Evolutionary conservation across 2,113 vertebrate genomes (phyloP), one percentile per base, ranked within the genome.

Genomic region (Malurus alboscapulatus): DNA sequence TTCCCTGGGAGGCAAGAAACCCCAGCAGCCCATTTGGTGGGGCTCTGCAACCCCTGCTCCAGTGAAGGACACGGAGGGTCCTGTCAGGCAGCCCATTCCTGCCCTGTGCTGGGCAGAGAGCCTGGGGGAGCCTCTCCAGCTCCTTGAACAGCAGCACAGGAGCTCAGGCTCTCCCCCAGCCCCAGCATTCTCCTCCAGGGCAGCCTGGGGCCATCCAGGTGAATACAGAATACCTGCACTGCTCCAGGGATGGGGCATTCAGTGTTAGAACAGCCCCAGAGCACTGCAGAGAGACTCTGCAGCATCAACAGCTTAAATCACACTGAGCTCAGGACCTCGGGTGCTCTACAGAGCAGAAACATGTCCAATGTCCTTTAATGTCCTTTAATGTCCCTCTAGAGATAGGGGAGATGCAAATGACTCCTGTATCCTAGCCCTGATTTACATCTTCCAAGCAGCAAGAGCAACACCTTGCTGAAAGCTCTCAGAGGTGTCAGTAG

Each of bases 251-350:
- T 1, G 5, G 40, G 45, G 38, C 51, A 14, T 25, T 55, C 27
- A 29, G 66, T 2, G 0, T 8, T 8, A 26, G 45, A 13, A 10
- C 14, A 42, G 71, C 21, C 21, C n/a, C 4, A 7, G 2, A 16
- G 38, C 63, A 14, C 81, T 93, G 59, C 68, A 61, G 14, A 61
- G 14, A 61, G 59, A 27, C 66, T 50, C 42, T 10, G 24, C 18
- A 21, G 42, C 8, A 44, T 19, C 4, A 54, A 42, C 42, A 47
- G 44, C 48, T 74, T 12, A 20, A n/a, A 18, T 27, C 34, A 72
- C 36, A 29, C 36, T 44, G 11, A 16, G 40, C 40, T 32, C 62
- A 32, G 62, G 17, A 27, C 29, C 25, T 36, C 8, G 26, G 48
- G 65, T 20, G 34, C 76, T 81, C 66, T 27, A 38, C 53, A 61